These are phyloP conservation scores for Lepidocyrtoides sp. DNA, from an alignment of 2,888 invertebrate species.

Conservation along the genomic window DNA sequence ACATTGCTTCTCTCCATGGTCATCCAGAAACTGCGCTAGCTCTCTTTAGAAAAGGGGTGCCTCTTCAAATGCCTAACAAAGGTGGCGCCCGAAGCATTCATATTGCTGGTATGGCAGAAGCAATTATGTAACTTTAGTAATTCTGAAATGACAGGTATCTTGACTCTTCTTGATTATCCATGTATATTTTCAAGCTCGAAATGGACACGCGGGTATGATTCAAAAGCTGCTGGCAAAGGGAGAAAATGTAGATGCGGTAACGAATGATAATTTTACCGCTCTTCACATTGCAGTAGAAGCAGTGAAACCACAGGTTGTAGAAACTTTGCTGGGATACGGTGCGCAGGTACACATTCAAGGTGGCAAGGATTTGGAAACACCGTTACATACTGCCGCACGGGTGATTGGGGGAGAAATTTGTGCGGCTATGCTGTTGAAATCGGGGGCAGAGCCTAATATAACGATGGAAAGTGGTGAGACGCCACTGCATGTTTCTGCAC, in stretches of 20 bases:
- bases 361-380: conserved; percentile 96
- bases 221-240: conserved; percentile 98
- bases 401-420: conserved; percentile 97
- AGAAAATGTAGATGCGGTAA: conserved; percentile 97
- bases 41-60: conserved; percentile 99
- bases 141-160: too few species aligned
- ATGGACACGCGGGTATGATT: conserved; percentile 98
- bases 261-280: conserved; percentile 99
- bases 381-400: conserved; percentile 90
- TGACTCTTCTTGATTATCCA: too few species aligned
- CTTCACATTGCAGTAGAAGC: conserved; percentile 97
- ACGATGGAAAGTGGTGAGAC: conserved; percentile 98
- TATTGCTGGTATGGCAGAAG: conserved; percentile 89
- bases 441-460: conserved; percentile 98
- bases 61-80: conserved; percentile 99
- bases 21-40: conserved; percentile 99
- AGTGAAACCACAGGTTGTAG: conserved; percentile 97
- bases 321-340: conserved; percentile 97
- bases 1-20: conserved; percentile 98
- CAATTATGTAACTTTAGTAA: too few species aligned
- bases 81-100: conserved; percentile 98
- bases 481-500: conserved; percentile 96
- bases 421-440: conserved; percentile 98
- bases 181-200: too few species aligned
- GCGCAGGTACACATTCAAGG: conserved; percentile 98